These are phyloP conservation scores for Marronus borbonicus DNA, from an alignment of 2,888 invertebrate species.

Conservation along the genomic window DNA sequence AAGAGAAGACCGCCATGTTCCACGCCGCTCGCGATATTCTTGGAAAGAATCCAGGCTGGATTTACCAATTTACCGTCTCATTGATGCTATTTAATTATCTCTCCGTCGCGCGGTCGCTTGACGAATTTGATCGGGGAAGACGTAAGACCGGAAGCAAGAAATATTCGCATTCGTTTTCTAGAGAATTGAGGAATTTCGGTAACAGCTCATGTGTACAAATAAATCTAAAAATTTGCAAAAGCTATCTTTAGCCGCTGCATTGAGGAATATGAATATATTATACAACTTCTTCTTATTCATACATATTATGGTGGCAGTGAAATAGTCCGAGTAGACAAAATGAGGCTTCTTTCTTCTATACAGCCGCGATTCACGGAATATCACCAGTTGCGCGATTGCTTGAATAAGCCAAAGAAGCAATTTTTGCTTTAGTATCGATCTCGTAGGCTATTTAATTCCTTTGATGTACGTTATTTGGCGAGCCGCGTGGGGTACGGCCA, in stretches of 20 bases:
- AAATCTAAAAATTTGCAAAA: background rate
- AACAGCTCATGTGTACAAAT: background rate
- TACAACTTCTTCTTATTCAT: background rate
- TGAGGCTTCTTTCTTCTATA: background rate
- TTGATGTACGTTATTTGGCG: background rate
- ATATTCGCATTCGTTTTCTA: background rate
- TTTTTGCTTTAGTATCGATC: conserved; percentile 7
- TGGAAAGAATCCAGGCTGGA: background rate
- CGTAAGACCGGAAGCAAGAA: background rate
- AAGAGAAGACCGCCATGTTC: background rate
- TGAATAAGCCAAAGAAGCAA: conserved; percentile 2
- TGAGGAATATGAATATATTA: background rate
- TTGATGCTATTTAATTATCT: conserved; percentile 16
- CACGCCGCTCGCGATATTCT: conserved; percentile 8
- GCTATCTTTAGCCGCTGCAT: background rate
- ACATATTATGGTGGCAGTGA: background rate
- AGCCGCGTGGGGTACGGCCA: background rate
- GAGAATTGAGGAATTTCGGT: background rate
- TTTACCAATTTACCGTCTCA: conserved; percentile 11
- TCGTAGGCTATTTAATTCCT: conserved; percentile 6
- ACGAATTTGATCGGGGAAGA: conserved; percentile 1
- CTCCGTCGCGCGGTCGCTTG: background rate
- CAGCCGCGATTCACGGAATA: background rate
- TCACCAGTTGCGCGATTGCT: background rate
- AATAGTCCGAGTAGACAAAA: background rate